Evolutionary conservation across 2,797 vertebrate species (phyloP).

Genomic region (Channallabes apus): DNA sequence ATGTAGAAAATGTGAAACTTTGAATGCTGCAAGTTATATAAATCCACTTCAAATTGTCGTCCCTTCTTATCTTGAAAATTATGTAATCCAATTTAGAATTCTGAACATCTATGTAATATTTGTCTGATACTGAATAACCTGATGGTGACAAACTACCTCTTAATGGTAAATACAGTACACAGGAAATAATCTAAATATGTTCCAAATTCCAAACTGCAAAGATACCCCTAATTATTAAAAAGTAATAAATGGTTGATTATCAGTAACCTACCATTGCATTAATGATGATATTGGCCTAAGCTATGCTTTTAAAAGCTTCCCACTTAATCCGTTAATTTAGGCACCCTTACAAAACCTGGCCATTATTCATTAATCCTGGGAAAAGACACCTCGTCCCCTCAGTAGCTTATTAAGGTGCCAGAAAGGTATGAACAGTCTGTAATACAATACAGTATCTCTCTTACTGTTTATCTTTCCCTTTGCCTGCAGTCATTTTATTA

Average conservation of each 20-base stretch:
- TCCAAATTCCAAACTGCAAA: not conserved
- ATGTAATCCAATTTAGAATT: not conserved
- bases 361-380: constrained; percentile 53
- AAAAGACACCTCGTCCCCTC: constrained; percentile 32
- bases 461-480: not conserved
- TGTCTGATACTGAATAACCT: not conserved
- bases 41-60: not conserved
- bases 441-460: constrained; percentile 7
- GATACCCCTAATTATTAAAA: not conserved
- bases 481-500: constrained; percentile 14
- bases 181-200: not conserved
- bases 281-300: constrained; percentile 14
- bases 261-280: not conserved
- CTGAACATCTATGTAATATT: not conserved
- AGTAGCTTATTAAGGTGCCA: constrained; percentile 44
- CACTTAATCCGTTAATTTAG: constrained; percentile 33
- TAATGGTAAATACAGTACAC: too few species aligned
- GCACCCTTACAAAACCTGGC: constrained; percentile 41
- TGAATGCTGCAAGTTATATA: not conserved
- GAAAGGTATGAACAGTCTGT: constrained; percentile 28
- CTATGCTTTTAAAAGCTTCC: constrained; percentile 27
- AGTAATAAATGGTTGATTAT: not conserved
- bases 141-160: not conserved
- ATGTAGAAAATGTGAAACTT: not conserved
- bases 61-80: not conserved